Base-by-base conservation (phyloP, 2,113 vertebrate genomes). In the Turdus rufiventris region DNA sequence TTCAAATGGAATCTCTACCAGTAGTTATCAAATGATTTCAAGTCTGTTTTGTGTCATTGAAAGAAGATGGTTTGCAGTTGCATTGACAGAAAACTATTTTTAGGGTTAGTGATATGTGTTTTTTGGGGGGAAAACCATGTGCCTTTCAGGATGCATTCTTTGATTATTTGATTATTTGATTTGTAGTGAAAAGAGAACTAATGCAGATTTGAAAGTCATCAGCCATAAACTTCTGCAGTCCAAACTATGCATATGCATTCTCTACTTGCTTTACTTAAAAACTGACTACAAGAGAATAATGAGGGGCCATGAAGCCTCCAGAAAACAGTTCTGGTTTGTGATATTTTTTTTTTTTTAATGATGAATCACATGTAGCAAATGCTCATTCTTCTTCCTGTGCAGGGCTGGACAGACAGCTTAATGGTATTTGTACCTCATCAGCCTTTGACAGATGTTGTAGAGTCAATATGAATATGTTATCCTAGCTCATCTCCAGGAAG, bases 361-460 rank as follows among this genome's bases (percentile, higher is more conserved):
- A 66, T 74, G 68, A 84, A 66, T 87, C 57, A 28, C 33, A 21
- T 34, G 10, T 19, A 85, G 50, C 33, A 89, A 85, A 82, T 68
- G 58, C 48, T 50, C 18, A 24, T 94, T 66, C 47, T 70, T 96
- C 83, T 88, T 91, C 31, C 82, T n/a, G 3, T 58, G 63, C 45
- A 58, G 36, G 57, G 48, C 50, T 53, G 40, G 67, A 70, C 28
- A 65, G 78, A 91, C 80, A 81, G 83, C 61, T 85, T 94, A 91
- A 94, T 93, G 40, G 47, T 60, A 68, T 93, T 89, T 77, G 34
- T 50, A 82, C 78, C 56, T 96, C 92, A 83, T 91, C 88, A 85
- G 71, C 50, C 66, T 91, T 66, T 83, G 92, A 90, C 9, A 96
- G 78, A 90, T 83, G 66, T 58, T 91, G 50, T 12, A 68, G 62